Conservation (phyloP, 1,140 invertebrate genomes). For the Pteromalus puparum region DNA sequence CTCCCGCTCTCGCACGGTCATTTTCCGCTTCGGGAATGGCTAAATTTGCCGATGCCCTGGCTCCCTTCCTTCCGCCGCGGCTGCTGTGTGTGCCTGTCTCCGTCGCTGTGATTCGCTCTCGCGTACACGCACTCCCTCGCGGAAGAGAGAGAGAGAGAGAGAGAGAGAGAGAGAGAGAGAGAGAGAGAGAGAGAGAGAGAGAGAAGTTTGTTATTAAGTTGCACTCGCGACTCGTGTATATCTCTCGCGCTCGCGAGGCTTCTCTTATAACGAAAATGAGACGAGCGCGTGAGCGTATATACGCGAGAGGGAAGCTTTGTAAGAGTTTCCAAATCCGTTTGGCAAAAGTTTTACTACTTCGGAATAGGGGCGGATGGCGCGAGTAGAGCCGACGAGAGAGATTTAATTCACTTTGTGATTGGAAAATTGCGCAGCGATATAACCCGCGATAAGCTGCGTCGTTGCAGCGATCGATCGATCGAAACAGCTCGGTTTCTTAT, state of each 20-base stretch:
- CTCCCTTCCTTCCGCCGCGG: neutral
- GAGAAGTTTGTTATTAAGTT: conserved; percentile 46
- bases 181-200: no score
- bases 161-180: no score
- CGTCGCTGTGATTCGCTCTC: no score
- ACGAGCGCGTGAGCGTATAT: neutral
- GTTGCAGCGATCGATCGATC: no score
- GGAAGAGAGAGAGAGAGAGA: no score
- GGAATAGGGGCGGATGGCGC: neutral
- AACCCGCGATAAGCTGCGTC: no score
- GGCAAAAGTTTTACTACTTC: neutral
- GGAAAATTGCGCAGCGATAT: no score
- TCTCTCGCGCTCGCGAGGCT: neutral
- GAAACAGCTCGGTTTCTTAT: no score
- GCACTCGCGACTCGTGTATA: neutral
- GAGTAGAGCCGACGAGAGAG: neutral
- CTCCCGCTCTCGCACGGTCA: conserved; percentile 55
- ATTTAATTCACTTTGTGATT: no score
- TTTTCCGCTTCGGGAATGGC: conserved; percentile 53
- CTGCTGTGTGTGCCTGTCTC: neutral
- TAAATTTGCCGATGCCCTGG: conserved; percentile 46
- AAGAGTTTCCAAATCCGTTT: neutral
- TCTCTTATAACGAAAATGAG: neutral
- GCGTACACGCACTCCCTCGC: no score
- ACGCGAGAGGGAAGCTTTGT: neutral